Percentiles rank a stretch among this genome's conserved stretches.
Conservation (phyloP, 2,113 vertebrate genomes). For the Climacteris rufus region DNA sequence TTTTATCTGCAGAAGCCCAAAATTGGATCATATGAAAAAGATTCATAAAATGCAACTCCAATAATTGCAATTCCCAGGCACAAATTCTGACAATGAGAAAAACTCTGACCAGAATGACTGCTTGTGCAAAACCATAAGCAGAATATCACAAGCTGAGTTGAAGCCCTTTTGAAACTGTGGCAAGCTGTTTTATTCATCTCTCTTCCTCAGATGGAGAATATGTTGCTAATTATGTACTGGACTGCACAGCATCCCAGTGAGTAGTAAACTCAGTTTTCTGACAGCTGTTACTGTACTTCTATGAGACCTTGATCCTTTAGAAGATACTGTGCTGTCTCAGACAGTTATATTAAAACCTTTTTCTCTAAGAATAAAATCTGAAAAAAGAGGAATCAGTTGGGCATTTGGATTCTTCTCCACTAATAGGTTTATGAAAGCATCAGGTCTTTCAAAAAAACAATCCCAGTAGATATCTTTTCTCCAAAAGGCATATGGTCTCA, state of each 20-base stretch:
- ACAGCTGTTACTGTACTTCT: constrained; percentile 59
- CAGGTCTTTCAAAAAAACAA: neutral
- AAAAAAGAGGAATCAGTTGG: neutral
- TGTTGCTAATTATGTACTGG: constrained; percentile 61
- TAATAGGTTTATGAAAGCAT: neutral
- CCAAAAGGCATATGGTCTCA: neutral
- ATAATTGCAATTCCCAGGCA: neutral
- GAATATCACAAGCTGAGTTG: neutral
- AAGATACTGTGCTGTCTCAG: constrained; percentile 30
- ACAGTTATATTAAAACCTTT: constrained; percentile 35
- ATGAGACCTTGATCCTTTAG: constrained; percentile 56
- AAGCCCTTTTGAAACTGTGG: constrained; percentile 32
- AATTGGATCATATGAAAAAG: neutral
- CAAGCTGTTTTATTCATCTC: constrained; percentile 22
- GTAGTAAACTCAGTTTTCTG: constrained; percentile 46
- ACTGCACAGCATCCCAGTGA: constrained; percentile 9
- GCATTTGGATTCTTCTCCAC: neutral
- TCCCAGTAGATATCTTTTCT: neutral
- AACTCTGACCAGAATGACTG: neutral
- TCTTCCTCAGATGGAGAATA: constrained; percentile 31
- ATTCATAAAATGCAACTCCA: neutral
- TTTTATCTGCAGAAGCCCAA: neutral
- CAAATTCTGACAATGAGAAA: neutral
- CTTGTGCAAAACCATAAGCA: neutral
- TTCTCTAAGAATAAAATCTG: neutral